Evolutionary conservation across 1,140 invertebrate genomes (phyloP).

Genomic region (Hycleus cichorii): DNA sequence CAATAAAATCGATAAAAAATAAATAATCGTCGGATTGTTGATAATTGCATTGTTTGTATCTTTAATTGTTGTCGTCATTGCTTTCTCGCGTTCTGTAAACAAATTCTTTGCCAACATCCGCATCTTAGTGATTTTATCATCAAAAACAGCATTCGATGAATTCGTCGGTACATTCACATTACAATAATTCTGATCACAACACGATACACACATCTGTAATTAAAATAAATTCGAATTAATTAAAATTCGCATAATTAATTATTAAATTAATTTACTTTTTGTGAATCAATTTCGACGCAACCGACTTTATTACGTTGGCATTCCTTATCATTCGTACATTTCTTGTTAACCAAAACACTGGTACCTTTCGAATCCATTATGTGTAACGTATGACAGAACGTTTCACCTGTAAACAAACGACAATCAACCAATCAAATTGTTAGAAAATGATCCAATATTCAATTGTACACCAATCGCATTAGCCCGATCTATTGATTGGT

Average conservation of each 20-base stretch:
- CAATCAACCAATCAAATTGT: neutral
- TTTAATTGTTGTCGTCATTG: constrained; percentile 37
- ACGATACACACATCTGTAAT: constrained; percentile 57
- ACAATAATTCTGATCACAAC: constrained; percentile 60
- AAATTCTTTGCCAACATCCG: constrained; percentile 38
- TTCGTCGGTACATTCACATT: constrained; percentile 57
- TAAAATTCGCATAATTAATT: neutral
- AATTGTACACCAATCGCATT: no score
- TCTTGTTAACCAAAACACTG: constrained; percentile 58
- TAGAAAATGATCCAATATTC: no score
- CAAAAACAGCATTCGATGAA: constrained; percentile 49
- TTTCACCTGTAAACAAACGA: constrained; percentile 41
- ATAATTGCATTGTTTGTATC: constrained; percentile 18
- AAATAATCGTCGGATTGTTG: neutral
- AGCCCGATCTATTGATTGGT: no score
- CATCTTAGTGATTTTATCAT: constrained; percentile 40
- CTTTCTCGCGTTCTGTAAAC: constrained; percentile 37
- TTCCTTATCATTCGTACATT: constrained; percentile 53
- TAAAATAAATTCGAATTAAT: constrained; percentile 21
- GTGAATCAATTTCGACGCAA: constrained; percentile 55
- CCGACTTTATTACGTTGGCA: constrained; percentile 54
- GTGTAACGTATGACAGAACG: constrained; percentile 58
- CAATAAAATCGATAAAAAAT: neutral
- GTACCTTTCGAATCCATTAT: constrained; percentile 56
- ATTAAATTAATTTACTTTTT: constrained; percentile 46